Conservation (phyloP, 2,797 vertebrate species). For the Parauchenoglanis punctatus region DNA sequence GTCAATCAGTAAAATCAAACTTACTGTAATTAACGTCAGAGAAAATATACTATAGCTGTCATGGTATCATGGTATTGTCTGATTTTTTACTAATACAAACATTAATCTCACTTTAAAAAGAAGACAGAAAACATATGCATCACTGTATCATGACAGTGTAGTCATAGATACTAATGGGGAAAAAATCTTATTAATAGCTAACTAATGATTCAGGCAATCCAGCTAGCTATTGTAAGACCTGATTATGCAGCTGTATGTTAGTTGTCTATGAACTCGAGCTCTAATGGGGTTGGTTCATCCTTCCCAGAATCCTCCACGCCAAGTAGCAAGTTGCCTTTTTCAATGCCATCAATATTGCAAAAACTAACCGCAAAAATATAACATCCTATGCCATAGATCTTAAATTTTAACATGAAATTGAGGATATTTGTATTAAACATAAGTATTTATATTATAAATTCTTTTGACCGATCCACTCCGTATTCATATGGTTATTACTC, state of each 20-base stretch:
- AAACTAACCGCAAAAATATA: no score
- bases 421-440: no score
- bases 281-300: not conserved
- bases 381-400: no score
- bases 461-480: no score
- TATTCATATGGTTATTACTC: no score
- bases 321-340: no score
- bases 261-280: not conserved
- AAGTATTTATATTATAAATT: no score
- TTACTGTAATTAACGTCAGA: no score
- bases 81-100: not conserved
- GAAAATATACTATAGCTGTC: not conserved
- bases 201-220: not conserved
- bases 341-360: no score
- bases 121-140: not conserved
- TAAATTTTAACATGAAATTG: no score
- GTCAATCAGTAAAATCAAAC: not conserved
- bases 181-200: not conserved
- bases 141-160: not conserved
- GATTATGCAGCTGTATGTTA: not conserved
- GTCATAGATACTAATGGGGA: not conserved
- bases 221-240: not conserved
- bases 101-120: not conserved
- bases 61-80: not conserved
- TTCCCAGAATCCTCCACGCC: no score